These are phyloP conservation scores for Semnornis frantzii DNA, from an alignment of 2,113 vertebrate genomes.

Conservation along the genomic window DNA sequence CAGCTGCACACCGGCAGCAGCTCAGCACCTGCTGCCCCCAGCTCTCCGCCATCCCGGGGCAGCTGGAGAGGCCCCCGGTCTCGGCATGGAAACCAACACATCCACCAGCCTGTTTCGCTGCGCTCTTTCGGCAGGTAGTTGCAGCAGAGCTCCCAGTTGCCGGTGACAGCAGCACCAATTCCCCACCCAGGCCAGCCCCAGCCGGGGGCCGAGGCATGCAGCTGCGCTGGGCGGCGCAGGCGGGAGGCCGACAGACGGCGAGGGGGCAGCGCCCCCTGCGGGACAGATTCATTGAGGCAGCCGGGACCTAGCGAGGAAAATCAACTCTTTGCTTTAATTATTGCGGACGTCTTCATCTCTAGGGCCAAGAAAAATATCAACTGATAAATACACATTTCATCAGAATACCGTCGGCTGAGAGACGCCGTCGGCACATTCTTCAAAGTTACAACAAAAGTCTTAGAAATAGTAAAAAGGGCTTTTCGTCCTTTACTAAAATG, in stretches of 20 bases:
- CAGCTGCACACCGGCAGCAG: neutral
- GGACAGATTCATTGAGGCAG: slow-evolving; percentile 68
- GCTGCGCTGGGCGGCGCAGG: neutral
- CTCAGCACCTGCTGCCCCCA: neutral
- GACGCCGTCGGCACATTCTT: slow-evolving; percentile 71
- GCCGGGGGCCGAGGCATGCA: fast-evolving
- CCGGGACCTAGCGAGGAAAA: slow-evolving; percentile 61
- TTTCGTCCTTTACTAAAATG: slow-evolving; percentile 70
- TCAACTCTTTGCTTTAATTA: slow-evolving; percentile 70
- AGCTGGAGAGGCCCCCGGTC: neutral
- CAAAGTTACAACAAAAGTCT: slow-evolving; percentile 73
- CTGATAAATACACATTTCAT: slow-evolving; percentile 76
- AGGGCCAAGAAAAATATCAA: slow-evolving; percentile 68
- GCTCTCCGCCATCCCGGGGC: neutral
- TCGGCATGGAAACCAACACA: neutral
- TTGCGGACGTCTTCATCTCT: slow-evolving; percentile 53
- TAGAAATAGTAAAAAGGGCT: slow-evolving; percentile 74
- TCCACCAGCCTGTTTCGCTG: neutral
- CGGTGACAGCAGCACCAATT: neutral
- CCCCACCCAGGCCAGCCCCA: too few species aligned
- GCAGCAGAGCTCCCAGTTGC: neutral
- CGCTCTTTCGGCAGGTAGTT: fast-evolving
- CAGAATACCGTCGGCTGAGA: slow-evolving; percentile 72
- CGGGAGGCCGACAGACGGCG: neutral
- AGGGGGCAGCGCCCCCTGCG: neutral